phyloP scores from a whole-genome alignment of 2,797 vertebrate genomes.

The Morus bassanus region DNA sequence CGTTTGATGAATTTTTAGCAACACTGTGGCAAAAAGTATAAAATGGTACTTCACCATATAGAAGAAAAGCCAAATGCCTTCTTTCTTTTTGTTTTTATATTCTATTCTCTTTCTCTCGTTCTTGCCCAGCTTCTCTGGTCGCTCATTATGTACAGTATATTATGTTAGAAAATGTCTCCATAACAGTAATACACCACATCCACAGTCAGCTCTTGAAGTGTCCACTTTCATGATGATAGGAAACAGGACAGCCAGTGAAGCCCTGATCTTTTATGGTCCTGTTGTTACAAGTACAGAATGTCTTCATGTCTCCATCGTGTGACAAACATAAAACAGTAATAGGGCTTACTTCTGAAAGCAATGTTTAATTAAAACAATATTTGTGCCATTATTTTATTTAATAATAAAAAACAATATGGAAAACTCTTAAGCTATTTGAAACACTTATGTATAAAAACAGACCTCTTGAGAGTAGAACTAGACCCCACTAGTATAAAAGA shows the following conservation, averaged over 20 bases:
- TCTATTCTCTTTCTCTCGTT: neutral
- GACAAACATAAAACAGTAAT: slow-evolving; percentile 50
- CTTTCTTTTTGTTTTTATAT: neutral
- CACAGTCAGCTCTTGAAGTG: neutral
- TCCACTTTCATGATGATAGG: slow-evolving; percentile 19
- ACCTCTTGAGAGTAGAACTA: neutral
- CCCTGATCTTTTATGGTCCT: slow-evolving; percentile 22
- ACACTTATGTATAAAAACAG: neutral
- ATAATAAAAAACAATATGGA: slow-evolving; percentile 6
- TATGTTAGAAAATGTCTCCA: neutral
- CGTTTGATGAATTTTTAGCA: neutral
- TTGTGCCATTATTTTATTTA: slow-evolving; percentile 40
- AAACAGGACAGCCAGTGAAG: slow-evolving; percentile 31
- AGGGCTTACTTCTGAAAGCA: slow-evolving; percentile 22
- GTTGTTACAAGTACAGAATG: slow-evolving; percentile 9
- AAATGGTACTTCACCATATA: neutral
- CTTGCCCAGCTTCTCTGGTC: neutral
- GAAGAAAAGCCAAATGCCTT: neutral
- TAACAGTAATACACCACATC: neutral
- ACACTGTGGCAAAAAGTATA: neutral
- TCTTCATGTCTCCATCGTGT: slow-evolving; percentile 27
- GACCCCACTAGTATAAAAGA: neutral
- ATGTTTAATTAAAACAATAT: slow-evolving; percentile 55
- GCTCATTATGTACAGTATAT: neutral
- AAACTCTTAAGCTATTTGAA: slow-evolving; percentile 15